phyloP scores from a whole-genome alignment of 1,140 invertebrate genomes.

The Drosophila trapezifrons region DNA sequence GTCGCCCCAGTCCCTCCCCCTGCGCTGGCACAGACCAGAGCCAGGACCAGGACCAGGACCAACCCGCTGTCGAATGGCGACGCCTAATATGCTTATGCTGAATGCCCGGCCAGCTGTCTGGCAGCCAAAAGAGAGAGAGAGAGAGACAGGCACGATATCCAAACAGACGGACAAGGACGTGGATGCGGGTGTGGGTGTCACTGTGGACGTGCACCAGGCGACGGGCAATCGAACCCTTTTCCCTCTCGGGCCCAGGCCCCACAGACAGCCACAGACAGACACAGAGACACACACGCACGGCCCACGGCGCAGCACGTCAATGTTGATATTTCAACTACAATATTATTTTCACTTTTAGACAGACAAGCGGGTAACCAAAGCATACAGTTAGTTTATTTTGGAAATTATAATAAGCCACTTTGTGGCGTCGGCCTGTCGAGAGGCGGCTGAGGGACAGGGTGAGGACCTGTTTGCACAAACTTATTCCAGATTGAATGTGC shows the following conservation, averaged over 20 bases:
- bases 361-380: slow-evolving; percentile 37
- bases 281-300: slow-evolving; percentile 1
- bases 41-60: neutral
- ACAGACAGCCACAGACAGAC: neutral
- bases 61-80: slow-evolving; percentile 21
- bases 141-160: slow-evolving; percentile 31
- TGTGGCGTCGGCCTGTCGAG: slow-evolving; percentile 26
- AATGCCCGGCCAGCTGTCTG: slow-evolving; percentile 28
- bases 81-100: slow-evolving; percentile 74
- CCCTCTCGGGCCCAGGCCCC: slow-evolving; percentile 13
- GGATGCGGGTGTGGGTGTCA: neutral
- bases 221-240: slow-evolving; percentile 64
- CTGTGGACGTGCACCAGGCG: slow-evolving; percentile 5
- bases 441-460: neutral
- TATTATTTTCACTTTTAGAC: slow-evolving; percentile 70
- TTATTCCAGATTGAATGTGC: slow-evolving; percentile 11
- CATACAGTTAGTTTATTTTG: slow-evolving; percentile 68
- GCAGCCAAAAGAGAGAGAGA: slow-evolving; percentile 31
- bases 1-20: slow-evolving; percentile 15
- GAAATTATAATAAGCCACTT: slow-evolving; percentile 76
- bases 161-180: slow-evolving; percentile 12
- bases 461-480: slow-evolving; percentile 15
- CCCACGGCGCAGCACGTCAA: slow-evolving; percentile 32
- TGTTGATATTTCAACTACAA: slow-evolving; percentile 72
- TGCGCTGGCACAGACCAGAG: neutral